Evolutionary conservation across 2,888 invertebrate genomes (phyloP), one percentile per base, ranked within the genome.

Genomic region (Drosophila limbata): DNA sequence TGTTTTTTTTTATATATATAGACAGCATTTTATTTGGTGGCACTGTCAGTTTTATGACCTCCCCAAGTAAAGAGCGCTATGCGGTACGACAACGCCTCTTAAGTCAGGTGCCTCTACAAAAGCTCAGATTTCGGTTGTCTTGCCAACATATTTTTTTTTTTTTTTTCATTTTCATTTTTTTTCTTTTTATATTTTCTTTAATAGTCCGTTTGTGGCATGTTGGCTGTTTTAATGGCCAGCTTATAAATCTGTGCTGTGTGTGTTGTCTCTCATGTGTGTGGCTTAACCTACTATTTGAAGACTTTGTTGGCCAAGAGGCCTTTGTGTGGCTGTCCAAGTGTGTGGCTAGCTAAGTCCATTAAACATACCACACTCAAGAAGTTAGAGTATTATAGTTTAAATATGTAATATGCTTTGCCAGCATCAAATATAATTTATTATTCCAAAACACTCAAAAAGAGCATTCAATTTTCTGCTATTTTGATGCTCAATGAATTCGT

Each of bases 31-130:
- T 56, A 75, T 80, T 77, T 89, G 88, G 87, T 84, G 84, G 87
- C 87, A 87, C 81, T 65, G 74, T 71, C 75, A 70, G 69, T 87
- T 89, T 83, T 89, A 87, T 87, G 87, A 89, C 89, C 89, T 83
- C 84, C 68, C 57, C 67, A 64, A 62, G 68, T 51, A 66, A 64
- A 62, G 51, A 75, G 55, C 64, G 53, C 28, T 42, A 56, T 76
- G 76, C 44, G 44, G 51, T 44, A 65, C 37, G 67, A 69, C 62
- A 72, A 85, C 81, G 89, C 89, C 89, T 77, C 84, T 74, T 48
- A 56, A 81, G 87, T 83, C 83, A 84, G 83, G 83, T 84, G 89
- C 73, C 79, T 68, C 57, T 55, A 73, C 59, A 65, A 88, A 85
- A 88, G 84, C 88, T 84, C 76, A 69, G 47, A 71, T 81, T 81